Conservation (phyloP, 2,888 invertebrate genomes). For the Pachliopta kotzebuea region DNA sequence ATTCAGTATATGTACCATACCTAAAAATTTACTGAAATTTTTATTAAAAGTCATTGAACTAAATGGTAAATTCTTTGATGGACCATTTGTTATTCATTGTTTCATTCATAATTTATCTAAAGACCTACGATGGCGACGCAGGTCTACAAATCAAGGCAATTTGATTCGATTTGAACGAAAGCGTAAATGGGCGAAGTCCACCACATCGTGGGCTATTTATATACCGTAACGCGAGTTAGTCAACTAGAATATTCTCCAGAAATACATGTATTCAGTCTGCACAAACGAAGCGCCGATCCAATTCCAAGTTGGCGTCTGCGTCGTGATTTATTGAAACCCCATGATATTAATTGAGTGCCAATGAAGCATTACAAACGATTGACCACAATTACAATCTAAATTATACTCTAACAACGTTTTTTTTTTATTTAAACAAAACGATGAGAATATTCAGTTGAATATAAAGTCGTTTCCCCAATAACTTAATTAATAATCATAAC, state of each 20-base stretch:
- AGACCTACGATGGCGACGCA: conserved; percentile 31
- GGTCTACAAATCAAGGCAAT: conserved; percentile 40
- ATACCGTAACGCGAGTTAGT: conserved; percentile 31
- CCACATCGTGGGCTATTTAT: conserved; percentile 40
- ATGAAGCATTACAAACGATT: conserved; percentile 51
- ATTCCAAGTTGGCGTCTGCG: conserved; percentile 1
- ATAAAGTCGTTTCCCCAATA: too few species aligned
- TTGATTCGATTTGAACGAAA: conserved; percentile 47
- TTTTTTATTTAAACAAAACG: background rate
- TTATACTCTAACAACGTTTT: background rate
- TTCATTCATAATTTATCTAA: background rate
- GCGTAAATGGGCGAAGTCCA: conserved; percentile 49
- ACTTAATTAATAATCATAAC: background rate
- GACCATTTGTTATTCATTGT: background rate
- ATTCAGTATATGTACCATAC: too few species aligned
- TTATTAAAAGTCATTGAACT: too few species aligned
- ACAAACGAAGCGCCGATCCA: background rate
- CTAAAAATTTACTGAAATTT: too few species aligned
- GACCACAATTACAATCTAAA: conserved; percentile 33
- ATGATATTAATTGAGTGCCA: conserved; percentile 22
- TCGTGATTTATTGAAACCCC: conserved; percentile 8
- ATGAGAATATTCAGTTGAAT: too few species aligned
- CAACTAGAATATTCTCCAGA: background rate
- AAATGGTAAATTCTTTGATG: background rate
- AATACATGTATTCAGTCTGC: background rate